Conservation (phyloP, 2,113 vertebrate species). For the Dolichallabes microphthalmus region DNA sequence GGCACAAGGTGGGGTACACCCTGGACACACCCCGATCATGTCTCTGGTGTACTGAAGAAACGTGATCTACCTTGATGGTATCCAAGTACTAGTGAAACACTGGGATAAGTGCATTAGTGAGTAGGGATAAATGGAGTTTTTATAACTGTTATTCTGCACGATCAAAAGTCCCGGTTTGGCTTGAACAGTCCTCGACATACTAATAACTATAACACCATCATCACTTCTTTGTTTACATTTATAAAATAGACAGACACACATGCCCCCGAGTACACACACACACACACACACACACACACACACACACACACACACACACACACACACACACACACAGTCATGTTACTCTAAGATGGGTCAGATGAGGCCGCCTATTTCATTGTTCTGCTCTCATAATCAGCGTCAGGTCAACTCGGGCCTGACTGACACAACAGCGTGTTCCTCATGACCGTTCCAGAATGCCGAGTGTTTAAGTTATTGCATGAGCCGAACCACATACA, state of each 20-base stretch:
- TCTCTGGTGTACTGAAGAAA: too few species aligned
- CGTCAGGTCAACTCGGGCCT: not conserved
- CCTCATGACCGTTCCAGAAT: not conserved
- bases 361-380: not conserved
- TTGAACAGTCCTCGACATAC: not conserved
- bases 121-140: too few species aligned
- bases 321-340: not conserved
- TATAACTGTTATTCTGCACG: too few species aligned
- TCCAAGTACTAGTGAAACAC: too few species aligned
- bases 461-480: not conserved
- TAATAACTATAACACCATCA: not conserved
- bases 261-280: not conserved
- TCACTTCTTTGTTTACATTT: not conserved
- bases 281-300: not conserved
- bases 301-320: not conserved
- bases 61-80: too few species aligned
- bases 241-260: not conserved
- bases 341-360: slow-evolving; percentile 11
- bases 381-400: not conserved
- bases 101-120: too few species aligned
- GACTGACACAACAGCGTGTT: not conserved
- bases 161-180: too few species aligned
- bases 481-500: not conserved
- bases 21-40: too few species aligned
- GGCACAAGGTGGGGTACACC: too few species aligned